phyloP scores from a whole-genome alignment of 2,888 invertebrate species.

The Lycophotia porphyrea region DNA sequence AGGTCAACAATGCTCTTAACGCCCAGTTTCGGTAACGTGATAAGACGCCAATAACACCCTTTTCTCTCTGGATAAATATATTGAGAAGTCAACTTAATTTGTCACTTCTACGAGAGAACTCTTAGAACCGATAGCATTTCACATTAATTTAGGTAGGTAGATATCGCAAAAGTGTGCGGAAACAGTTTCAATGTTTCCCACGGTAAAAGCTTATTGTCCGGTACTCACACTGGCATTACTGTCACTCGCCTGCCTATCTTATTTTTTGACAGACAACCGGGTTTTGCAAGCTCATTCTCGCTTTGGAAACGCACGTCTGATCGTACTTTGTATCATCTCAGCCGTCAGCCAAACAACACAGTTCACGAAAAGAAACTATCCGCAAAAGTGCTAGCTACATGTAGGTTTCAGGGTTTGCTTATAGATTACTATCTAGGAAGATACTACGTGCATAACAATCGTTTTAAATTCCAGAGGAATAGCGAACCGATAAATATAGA shows the following conservation, averaged over 20 bases:
- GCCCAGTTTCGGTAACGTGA: slow-evolving; percentile 2
- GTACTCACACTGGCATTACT: too few relatives aligned
- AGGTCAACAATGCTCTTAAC: slow-evolving; percentile 1
- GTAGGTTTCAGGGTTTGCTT: background rate
- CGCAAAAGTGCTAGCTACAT: background rate
- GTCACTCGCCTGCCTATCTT: background rate
- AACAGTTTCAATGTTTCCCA: background rate
- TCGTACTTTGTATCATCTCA: background rate
- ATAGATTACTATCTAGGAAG: background rate
- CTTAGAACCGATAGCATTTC: background rate
- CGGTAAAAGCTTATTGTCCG: background rate
- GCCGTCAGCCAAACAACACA: background rate
- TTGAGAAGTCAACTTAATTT: slow-evolving; percentile 3
- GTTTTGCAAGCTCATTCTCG: background rate
- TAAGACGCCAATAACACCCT: background rate
- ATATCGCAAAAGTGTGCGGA: too few relatives aligned
- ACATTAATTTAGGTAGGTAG: background rate
- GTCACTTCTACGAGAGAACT: background rate
- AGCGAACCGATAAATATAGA: too few relatives aligned
- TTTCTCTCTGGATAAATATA: background rate
- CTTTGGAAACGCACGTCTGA: background rate
- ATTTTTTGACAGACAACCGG: background rate
- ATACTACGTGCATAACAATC: background rate
- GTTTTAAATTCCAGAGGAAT: too few relatives aligned
- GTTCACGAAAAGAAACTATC: background rate